Conservation (phyloP, 2,113 vertebrate species). For the Turnix velox region DNA sequence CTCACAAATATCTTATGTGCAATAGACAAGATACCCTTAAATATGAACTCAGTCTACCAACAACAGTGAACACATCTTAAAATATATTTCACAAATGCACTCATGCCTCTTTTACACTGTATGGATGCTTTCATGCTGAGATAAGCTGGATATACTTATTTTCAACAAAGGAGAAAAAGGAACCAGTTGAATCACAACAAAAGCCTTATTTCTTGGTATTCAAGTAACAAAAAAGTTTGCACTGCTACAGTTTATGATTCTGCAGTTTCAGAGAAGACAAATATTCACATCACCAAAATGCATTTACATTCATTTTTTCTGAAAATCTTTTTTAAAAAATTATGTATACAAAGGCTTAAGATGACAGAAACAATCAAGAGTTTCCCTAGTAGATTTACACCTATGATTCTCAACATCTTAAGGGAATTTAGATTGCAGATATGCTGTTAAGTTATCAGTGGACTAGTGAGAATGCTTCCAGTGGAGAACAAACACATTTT, state of each 20-base stretch:
- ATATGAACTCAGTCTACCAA: not conserved
- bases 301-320: not conserved
- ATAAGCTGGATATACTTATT: not conserved
- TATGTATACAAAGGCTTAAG: not conserved
- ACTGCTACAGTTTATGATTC: not conserved
- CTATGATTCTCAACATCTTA: not conserved
- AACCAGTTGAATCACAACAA: not conserved
- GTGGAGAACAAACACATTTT: conserved; percentile 3
- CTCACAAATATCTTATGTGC: not conserved
- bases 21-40: not conserved
- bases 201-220: not conserved
- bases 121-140: not conserved
- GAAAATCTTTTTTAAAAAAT: not conserved
- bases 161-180: not conserved
- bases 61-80: not conserved
- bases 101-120: not conserved
- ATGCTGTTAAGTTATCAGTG: not conserved
- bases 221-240: not conserved
- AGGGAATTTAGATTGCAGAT: conserved; percentile 15
- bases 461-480: conserved; percentile 9
- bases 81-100: not conserved
- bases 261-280: not conserved
- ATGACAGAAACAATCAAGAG: conserved; percentile 1
- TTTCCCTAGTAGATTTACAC: not conserved
- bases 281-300: not conserved